Evolutionary conservation across 1,140 invertebrate species (phyloP), one percentile per base, ranked within the genome.

Genomic region (Littorina saxatilis): DNA sequence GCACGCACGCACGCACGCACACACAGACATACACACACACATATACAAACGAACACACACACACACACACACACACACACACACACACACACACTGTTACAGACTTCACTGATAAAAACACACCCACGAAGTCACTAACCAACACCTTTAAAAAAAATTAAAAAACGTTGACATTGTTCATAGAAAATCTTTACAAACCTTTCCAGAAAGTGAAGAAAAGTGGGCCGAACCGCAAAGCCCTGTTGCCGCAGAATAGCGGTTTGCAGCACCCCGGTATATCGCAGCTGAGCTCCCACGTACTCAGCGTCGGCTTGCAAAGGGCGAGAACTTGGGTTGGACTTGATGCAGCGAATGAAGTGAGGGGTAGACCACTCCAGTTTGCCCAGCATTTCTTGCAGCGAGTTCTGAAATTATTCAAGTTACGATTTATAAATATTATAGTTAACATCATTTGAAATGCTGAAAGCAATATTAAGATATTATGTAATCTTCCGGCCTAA

Each of bases 281-380:
- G 94, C 4, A 99, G 93, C 91, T 99, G 99, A 83, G 99, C 96
- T 29, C 98, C 92, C 0, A 91, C 85, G 70, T 89, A 88, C 32
- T 89, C 81, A 1, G 81, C 43, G 29, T 84, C 80, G 79, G 88
- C 90, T 5, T 77, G 74, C 50, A 87, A 63, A 20, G 90, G 72
- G 4, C 50, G 47, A 70, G 87, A 86, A 2, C 63, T 72, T 2
- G 82, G 83, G 80, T 91, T 91, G 2, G 91, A 89, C 79, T 88
- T 90, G 68, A 91, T 86, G 83, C 91, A 91, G 39, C 89, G 83
- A 2, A 91, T 84, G 63, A 91, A 91, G 50, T 91, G 91, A 43
- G 90, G 89, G 15, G 84, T 72, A 0, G 85, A 76, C 1, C 72
- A 77, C 35, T 87, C 79, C 68, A 91, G 81, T 70, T 90, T 87